Evolutionary conservation across 2,797 vertebrate species (phyloP).

Genomic region (Falco biarmicus): DNA sequence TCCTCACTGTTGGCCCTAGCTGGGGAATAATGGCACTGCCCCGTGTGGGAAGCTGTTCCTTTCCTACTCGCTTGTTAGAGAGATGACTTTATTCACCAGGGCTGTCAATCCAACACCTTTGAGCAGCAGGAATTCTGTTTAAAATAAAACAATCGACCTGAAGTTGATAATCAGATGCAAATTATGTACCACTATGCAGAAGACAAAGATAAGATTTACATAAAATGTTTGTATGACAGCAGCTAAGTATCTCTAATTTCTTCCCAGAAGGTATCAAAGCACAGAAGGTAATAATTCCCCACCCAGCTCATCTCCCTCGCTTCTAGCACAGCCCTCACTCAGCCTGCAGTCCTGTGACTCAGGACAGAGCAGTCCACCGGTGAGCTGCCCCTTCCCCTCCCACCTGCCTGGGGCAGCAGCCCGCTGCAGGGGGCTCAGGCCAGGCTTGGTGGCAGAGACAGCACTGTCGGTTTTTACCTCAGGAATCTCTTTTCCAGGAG

Average conservation of each 20-base stretch:
- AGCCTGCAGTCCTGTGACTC: background rate
- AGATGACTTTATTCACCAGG: background rate
- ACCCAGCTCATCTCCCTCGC: background rate
- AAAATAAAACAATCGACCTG: constrained; percentile 29
- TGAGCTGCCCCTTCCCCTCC: background rate
- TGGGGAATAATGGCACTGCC: background rate
- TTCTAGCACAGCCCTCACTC: background rate
- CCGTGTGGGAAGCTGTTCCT: background rate
- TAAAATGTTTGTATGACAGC: constrained; percentile 36
- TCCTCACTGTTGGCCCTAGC: background rate
- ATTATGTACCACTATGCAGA: constrained; percentile 51
- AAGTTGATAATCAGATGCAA: constrained; percentile 56
- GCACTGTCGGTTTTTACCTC: background rate
- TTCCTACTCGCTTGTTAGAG: background rate
- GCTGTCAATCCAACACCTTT: constrained; percentile 40
- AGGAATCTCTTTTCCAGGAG: background rate
- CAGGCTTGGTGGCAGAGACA: background rate
- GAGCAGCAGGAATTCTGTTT: constrained; percentile 33
- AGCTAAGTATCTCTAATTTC: constrained; percentile 27
- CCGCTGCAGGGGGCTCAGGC: background rate
- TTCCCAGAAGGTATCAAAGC: background rate
- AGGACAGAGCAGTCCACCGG: background rate
- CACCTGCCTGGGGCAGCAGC: background rate
- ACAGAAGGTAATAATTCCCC: background rate
- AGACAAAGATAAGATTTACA: constrained; percentile 52